Conservation (phyloP, 2,113 vertebrate genomes). For the Solenodon paradoxus region DNA sequence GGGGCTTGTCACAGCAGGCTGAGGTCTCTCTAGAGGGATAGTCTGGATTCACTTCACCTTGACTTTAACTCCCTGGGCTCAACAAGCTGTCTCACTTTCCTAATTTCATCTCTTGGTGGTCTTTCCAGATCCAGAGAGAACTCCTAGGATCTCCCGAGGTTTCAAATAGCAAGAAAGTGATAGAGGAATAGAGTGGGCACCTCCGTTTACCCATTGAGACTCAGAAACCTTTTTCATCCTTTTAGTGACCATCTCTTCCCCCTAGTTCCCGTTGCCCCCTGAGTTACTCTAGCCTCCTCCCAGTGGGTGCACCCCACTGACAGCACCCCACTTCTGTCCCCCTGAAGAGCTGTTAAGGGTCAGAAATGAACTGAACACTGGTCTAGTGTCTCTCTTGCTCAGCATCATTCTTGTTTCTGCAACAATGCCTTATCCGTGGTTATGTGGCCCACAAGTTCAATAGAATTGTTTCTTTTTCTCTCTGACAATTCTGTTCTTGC, state of each 20-base stretch:
- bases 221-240: not conserved
- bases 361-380: constrained; percentile 4
- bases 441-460: constrained; percentile 46
- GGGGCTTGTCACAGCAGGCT: not conserved
- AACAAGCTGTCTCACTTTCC: not conserved
- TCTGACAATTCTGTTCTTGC: constrained; percentile 58
- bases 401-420: not conserved
- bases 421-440: constrained; percentile 12
- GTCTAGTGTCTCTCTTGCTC: no score
- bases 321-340: not conserved
- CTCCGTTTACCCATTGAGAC: not conserved
- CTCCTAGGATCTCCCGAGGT: not conserved
- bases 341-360: not conserved
- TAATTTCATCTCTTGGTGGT: not conserved
- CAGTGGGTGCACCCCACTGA: not conserved
- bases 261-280: not conserved
- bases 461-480: constrained; percentile 62
- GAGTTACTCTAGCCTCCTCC: not conserved
- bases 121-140: not conserved
- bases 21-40: not conserved
- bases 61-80: not conserved
- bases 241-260: not conserved
- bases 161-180: not conserved
- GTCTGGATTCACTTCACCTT: not conserved
- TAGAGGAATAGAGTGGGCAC: not conserved